Conservation (phyloP, 2,113 vertebrate genomes). For the Clarias batrachus region DNA sequence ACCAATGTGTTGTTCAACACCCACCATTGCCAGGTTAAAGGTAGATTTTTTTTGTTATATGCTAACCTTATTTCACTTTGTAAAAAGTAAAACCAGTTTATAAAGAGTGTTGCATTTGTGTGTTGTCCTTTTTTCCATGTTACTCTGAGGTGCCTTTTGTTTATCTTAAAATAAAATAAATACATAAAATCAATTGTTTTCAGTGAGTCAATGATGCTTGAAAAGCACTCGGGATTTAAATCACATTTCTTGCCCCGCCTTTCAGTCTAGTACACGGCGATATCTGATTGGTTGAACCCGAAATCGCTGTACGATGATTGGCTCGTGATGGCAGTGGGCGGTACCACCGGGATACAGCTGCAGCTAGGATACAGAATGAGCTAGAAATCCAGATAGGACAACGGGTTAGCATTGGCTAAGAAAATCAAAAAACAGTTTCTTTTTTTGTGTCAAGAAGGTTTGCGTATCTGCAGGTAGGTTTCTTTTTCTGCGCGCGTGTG, state of each 20-base stretch:
- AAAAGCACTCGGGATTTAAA: background rate
- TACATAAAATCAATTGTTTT: background rate
- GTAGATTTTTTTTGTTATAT: background rate
- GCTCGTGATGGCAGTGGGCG: slow-evolving; percentile 3
- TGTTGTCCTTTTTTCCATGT: background rate
- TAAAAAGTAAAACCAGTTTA: background rate
- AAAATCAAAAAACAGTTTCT: background rate
- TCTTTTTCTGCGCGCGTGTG: background rate
- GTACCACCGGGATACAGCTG: slow-evolving; percentile 33
- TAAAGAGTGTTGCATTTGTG: background rate
- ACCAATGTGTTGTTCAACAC: background rate
- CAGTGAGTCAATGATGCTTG: background rate
- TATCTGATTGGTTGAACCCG: slow-evolving; percentile 53
- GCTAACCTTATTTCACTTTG: background rate
- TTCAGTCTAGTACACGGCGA: slow-evolving; percentile 11
- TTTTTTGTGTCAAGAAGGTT: background rate
- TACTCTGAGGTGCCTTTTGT: slow-evolving; percentile 6
- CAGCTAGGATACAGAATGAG: slow-evolving; percentile 51
- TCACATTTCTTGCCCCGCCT: background rate
- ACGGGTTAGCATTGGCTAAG: background rate
- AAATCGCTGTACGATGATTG: background rate
- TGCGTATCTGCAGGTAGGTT: background rate
- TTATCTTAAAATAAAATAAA: background rate
- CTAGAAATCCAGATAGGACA: slow-evolving; percentile 51
- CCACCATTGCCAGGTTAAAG: background rate